Base-by-base conservation (phyloP, 2,888 invertebrate genomes). In the Cataglyphis livida region DNA sequence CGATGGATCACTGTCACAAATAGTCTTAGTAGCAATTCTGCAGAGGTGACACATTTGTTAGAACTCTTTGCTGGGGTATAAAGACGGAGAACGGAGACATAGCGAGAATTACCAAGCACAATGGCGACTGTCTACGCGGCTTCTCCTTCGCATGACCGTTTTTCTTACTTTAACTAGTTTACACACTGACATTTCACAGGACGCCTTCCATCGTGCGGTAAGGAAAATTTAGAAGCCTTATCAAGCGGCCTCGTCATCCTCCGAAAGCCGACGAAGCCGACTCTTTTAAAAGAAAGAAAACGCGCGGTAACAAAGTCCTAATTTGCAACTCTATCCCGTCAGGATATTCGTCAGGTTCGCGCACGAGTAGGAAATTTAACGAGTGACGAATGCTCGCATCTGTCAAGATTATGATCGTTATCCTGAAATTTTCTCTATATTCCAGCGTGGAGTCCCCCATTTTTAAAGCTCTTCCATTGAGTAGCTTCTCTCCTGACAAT, bases 211-310 rank as follows among this genome's bases (percentile, higher is more conserved):
- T 71, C 66, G 65, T 38, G 38, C 73, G 79, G 79, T 88, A 90
- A 87, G 87, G 90, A 86, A 90, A 90, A 89, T 88, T 88, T 90
- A 90, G 86, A 82, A 78, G 88, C 84, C 81, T 90, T 89, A 90
- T 87, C 87, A 88, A 81, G 84, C 84, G 65, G 48, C 41, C 68
- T 66, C 25, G 32, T 82, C 61, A 65, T 54, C 65, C 75, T 61
- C 61, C 82, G 68, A 83, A 54, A 64, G 68, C 61, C 44, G 35
- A 21, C 57, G 68, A 12, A 75, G 44, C 21, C 21, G 21, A n/a
- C 18, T 12, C 38, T 12, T n/a, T 76, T 57, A 71, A 62, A 64
- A 41, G 59, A 73, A 44, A 62, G 70, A 68, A 54, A 65, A 75
- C 82, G 82, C 41, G 64, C 59, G 76, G 70, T 88, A 87, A 89